phyloP scores from a whole-genome alignment of 2,888 invertebrate species.

The Lasioglossum morio region DNA sequence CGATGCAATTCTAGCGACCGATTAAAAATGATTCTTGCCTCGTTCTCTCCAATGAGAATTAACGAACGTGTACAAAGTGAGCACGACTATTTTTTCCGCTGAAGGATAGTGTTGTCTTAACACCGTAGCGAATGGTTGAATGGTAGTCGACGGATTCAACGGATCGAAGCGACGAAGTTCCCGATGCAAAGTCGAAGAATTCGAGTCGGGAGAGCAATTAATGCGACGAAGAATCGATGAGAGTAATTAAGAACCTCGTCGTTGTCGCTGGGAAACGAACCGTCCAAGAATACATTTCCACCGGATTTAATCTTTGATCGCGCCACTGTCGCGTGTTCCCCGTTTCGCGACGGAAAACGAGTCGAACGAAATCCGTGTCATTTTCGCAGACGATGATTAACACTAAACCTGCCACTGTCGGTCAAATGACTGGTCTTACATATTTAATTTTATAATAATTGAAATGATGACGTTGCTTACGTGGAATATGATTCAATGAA shows the following conservation, averaged over 20 bases:
- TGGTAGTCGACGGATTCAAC: background rate
- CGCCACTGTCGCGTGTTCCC: background rate
- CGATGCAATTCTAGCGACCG: background rate
- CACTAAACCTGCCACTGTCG: no score
- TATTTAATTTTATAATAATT: no score
- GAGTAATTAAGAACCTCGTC: slow-evolving; percentile 31
- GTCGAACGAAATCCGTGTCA: background rate
- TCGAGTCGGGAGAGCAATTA: slow-evolving; percentile 28
- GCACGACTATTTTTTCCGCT: background rate
- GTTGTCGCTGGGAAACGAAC: background rate
- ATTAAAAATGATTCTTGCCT: background rate
- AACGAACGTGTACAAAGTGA: background rate
- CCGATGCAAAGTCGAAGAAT: background rate
- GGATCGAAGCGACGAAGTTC: background rate
- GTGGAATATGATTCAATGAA: no score
- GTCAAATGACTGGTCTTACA: no score
- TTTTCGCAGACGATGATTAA: background rate
- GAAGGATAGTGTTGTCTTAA: background rate
- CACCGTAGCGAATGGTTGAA: background rate
- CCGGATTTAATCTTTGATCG: slow-evolving; percentile 2
- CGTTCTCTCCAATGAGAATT: background rate
- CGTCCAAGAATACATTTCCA: background rate
- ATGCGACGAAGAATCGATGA: slow-evolving; percentile 37
- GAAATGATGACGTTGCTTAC: no score
- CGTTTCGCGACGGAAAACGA: background rate